Conservation (phyloP, 2,797 vertebrate species). For the Rhodeus uyekii region DNA sequence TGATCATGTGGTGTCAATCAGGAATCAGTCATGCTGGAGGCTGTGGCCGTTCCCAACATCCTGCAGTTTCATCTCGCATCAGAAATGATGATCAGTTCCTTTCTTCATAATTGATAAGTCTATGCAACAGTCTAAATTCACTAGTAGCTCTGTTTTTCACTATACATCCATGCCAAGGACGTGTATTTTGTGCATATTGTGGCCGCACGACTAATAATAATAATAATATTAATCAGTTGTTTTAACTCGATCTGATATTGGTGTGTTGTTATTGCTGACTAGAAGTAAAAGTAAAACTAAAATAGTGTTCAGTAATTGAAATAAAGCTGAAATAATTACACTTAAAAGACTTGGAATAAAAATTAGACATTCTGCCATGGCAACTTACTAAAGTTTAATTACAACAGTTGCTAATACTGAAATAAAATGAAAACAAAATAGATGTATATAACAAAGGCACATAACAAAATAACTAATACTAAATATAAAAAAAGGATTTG, state of each 20-base stretch:
- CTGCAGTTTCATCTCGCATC: neutral
- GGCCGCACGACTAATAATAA: neutral
- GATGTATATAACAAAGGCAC: neutral
- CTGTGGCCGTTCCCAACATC: neutral
- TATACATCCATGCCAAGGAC: neutral
- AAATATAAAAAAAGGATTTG: neutral
- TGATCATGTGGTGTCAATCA: constrained; percentile 41
- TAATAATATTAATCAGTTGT: neutral
- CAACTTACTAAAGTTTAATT: neutral
- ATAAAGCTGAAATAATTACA: neutral
- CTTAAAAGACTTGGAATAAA: neutral
- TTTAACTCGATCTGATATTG: neutral
- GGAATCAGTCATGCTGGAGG: neutral
- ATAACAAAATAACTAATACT: neutral
- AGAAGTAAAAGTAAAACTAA: neutral
- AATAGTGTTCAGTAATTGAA: neutral
- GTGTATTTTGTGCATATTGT: neutral
- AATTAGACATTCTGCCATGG: no score
- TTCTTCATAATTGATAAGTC: neutral
- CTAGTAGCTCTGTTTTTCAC: neutral
- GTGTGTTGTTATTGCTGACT: neutral
- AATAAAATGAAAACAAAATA: no score
- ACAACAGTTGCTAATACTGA: neutral
- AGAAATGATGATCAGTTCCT: neutral
- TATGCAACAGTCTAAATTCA: neutral